Conservation (phyloP, 2,113 vertebrate species). For the Glaucomys volans region DNA sequence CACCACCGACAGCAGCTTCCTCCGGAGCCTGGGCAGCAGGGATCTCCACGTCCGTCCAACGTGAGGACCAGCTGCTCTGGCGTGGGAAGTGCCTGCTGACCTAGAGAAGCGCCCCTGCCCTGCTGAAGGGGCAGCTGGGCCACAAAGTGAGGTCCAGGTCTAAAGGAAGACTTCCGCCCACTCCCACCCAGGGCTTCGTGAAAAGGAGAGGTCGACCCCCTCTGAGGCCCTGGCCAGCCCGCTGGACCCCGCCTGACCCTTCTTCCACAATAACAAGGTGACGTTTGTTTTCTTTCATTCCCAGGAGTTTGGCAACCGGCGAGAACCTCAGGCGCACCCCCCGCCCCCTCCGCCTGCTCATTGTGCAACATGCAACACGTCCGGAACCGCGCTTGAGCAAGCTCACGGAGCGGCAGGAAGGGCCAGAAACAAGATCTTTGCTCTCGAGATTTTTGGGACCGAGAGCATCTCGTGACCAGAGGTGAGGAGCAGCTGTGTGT, state of each 20-base stretch:
- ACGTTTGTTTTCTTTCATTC: neutral
- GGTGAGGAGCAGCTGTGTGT: neutral
- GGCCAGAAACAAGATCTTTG: too few species aligned
- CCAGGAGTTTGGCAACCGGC: neutral
- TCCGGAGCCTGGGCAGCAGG: too few species aligned
- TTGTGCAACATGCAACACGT: too few species aligned
- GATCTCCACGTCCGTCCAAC: accelerated
- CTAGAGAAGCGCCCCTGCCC: neutral
- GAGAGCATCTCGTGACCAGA: neutral
- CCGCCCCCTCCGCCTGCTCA: too few species aligned
- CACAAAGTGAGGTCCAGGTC: too few species aligned
- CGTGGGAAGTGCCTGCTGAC: neutral
- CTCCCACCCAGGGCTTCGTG: neutral
- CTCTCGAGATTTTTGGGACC: too few species aligned
- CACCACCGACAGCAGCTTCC: neutral
- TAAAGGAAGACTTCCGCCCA: neutral
- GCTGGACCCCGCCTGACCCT: too few species aligned
- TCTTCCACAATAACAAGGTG: neutral
- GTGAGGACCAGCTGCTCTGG: neutral
- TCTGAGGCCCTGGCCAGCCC: neutral
- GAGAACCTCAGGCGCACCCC: too few species aligned
- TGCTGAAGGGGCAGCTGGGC: neutral
- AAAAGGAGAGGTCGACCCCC: neutral
- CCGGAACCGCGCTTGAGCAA: neutral
- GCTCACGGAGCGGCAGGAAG: too few species aligned